Conservation (phyloP, 2,113 vertebrate species). For the Burhinus oedicnemus region DNA sequence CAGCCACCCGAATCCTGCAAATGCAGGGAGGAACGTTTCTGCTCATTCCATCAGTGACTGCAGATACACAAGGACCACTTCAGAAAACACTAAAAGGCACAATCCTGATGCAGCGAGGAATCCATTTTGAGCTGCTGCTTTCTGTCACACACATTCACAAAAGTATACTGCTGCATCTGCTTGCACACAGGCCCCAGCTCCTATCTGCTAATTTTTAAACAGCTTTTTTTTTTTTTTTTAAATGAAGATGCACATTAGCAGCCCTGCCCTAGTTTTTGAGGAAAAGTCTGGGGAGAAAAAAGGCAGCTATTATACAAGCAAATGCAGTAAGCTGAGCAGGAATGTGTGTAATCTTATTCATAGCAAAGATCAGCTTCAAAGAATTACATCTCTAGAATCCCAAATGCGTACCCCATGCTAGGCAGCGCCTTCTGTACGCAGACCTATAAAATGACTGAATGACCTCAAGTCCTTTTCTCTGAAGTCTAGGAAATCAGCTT, state of each 20-base stretch:
- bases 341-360: conserved; percentile 29
- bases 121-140: conserved; percentile 21
- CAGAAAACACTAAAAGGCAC: not conserved
- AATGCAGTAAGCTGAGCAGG: conserved; percentile 39
- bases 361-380: conserved; percentile 42
- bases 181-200: not conserved
- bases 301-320: conserved; percentile 44
- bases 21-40: not conserved
- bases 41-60: not conserved
- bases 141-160: not conserved
- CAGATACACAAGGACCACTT: not conserved
- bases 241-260: conserved; percentile 11
- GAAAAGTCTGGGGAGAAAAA: conserved; percentile 32
- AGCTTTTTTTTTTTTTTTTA: not conserved
- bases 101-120: not conserved
- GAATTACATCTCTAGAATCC: conserved; percentile 24
- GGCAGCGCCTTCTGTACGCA: not conserved
- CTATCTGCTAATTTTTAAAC: conserved; percentile 6
- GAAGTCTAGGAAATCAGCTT: not conserved
- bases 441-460: not conserved
- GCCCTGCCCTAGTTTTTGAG: conserved; percentile 51
- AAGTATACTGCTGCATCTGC: not conserved
- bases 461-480: not conserved
- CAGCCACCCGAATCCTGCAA: not conserved
- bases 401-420: not conserved